Conservation (phyloP, 1,140 invertebrate species). For the Wasmannia auropunctata region DNA sequence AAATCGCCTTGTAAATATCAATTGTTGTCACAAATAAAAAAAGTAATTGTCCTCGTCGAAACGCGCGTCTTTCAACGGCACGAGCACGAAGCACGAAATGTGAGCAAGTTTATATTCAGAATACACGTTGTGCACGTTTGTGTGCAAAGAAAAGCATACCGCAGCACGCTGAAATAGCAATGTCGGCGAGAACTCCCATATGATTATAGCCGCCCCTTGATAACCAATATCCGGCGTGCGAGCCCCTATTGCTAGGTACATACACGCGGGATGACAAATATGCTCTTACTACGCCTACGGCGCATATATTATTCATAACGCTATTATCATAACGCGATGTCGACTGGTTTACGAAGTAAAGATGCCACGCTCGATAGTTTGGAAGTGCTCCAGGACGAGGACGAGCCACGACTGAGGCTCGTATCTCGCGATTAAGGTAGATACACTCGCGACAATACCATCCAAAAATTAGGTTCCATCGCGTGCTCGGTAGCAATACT, state of each 20-base stretch:
- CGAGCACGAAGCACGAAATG: neutral
- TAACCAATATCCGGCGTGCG: slow-evolving; percentile 50
- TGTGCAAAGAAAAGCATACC: neutral
- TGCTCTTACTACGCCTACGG: slow-evolving; percentile 49
- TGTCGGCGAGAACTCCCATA: neutral
- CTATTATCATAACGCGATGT: slow-evolving; percentile 58
- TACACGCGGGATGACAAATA: slow-evolving; percentile 45
- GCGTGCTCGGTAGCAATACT: no score
- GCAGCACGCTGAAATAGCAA: slow-evolving; percentile 15
- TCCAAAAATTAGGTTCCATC: no score
- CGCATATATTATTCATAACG: slow-evolving; percentile 54
- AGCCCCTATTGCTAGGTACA: slow-evolving; percentile 13
- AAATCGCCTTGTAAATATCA: neutral
- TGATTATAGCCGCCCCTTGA: slow-evolving; percentile 40
- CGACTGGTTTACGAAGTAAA: slow-evolving; percentile 52
- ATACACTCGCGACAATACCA: slow-evolving; percentile 10
- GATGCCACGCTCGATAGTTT: slow-evolving; percentile 36
- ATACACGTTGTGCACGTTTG: neutral
- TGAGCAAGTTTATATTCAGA: neutral
- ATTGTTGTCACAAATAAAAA: neutral
- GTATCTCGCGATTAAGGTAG: slow-evolving; percentile 11
- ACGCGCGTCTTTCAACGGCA: neutral
- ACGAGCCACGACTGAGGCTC: neutral
- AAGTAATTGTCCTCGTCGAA: neutral
- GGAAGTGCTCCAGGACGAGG: slow-evolving; percentile 15